Conservation (phyloP, 2,888 invertebrate species). For the Hesperia comma region DNA sequence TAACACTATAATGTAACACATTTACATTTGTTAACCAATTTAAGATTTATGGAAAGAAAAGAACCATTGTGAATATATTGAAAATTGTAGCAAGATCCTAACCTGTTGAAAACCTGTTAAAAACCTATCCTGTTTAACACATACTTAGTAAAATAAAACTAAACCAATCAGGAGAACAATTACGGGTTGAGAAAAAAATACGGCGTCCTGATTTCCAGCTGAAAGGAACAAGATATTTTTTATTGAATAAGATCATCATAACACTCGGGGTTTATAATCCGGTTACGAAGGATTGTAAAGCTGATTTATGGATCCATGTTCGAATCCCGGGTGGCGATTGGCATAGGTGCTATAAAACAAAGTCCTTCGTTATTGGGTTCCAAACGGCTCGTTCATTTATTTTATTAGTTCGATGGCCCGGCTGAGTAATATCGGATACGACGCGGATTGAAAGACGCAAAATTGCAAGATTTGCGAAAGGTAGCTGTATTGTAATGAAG, state of each 20-base stretch:
- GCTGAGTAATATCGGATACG: not conserved
- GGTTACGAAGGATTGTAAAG: not conserved
- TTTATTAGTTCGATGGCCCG: not conserved
- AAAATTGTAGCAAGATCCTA: too few relatives aligned
- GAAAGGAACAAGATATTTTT: not conserved
- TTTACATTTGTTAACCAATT: too few relatives aligned
- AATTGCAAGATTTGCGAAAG: not conserved
- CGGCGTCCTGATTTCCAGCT: too few relatives aligned
- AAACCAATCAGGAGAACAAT: too few relatives aligned
- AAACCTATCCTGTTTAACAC: too few relatives aligned
- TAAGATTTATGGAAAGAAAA: too few relatives aligned
- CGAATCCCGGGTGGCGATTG: not conserved
- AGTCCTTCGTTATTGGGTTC: not conserved
- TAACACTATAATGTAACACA: too few relatives aligned
- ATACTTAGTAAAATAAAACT: too few relatives aligned
- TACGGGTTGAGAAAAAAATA: too few relatives aligned
- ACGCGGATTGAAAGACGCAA: not conserved
- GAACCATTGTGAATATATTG: too few relatives aligned
- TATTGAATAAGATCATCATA: not conserved
- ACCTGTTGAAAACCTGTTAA: too few relatives aligned
- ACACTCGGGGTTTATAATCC: not conserved
- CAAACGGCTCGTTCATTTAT: constrained; percentile 4
- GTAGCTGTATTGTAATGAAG: too few relatives aligned
- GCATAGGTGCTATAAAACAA: constrained; percentile 8
- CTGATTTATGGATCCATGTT: constrained; percentile 3